Conservation (phyloP, 1,140 invertebrate species). For the Hermetia illucens region DNA sequence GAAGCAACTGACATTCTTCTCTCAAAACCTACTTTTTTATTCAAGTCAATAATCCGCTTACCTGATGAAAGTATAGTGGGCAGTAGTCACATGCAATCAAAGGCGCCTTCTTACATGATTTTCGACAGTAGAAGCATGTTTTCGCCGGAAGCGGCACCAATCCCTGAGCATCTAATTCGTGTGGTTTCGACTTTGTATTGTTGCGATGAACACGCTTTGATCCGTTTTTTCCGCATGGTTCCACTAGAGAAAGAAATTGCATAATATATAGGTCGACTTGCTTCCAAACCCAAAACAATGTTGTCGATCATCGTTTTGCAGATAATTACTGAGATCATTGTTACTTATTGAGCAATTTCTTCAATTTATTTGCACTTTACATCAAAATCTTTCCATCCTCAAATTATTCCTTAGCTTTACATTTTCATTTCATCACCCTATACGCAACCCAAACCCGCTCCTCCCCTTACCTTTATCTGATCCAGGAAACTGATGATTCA, state of each 20-base stretch:
- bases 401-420: too few relatives aligned
- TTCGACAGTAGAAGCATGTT: constrained; percentile 68
- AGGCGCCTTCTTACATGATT: constrained; percentile 66
- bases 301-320: too few relatives aligned
- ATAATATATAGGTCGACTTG: not conserved
- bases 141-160: constrained; percentile 69
- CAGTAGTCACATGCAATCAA: constrained; percentile 90
- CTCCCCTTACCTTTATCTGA: constrained; percentile 45
- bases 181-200: constrained; percentile 26
- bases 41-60: constrained; percentile 8
- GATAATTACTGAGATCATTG: too few relatives aligned
- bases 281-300: too few relatives aligned
- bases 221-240: constrained; percentile 13
- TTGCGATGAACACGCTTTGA: constrained; percentile 8
- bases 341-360: too few relatives aligned
- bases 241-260: constrained; percentile 6
- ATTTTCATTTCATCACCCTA: too few relatives aligned
- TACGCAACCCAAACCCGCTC: too few relatives aligned
- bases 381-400: too few relatives aligned
- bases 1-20: not conserved
- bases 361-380: too few relatives aligned
- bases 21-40: not conserved
- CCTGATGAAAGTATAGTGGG: constrained; percentile 71
- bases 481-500: constrained; percentile 69
- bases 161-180: constrained; percentile 59